A percentile compares a stretch with the other conserved stretches of the same genome.
Evolutionary conservation across 1,140 invertebrate species (phyloP).

Genomic region (Coptotermes formosanus): DNA sequence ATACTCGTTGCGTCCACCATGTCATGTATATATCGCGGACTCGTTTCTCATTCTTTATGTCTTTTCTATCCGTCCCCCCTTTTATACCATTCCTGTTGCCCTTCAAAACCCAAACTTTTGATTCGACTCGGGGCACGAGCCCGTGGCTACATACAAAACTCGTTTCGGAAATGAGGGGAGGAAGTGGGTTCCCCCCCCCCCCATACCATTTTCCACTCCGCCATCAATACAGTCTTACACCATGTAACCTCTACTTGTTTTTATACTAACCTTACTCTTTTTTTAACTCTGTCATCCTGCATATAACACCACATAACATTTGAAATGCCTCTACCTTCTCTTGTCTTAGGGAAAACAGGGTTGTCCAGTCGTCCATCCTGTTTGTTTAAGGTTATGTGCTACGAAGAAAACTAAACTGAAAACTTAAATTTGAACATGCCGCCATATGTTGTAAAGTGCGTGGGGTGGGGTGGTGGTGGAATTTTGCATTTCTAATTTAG

Average conservation of each 20-base stretch:
- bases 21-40: slow-evolving; percentile 1
- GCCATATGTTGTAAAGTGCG: too few relatives aligned
- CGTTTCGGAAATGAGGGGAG: background rate
- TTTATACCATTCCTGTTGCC: background rate
- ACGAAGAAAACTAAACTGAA: background rate
- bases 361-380: background rate
- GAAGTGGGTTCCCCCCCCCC: background rate
- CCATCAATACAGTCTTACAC: background rate
- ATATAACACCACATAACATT: slow-evolving; percentile 11
- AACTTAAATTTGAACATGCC: background rate
- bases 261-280: background rate
- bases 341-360: background rate
- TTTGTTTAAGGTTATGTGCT: background rate
- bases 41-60: background rate
- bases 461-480: too few relatives aligned
- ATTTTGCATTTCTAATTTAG: too few relatives aligned
- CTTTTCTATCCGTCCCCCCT: background rate
- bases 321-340: background rate
- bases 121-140: background rate
- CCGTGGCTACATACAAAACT: slow-evolving; percentile 15
- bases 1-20: background rate
- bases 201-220: background rate
- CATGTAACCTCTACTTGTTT: slow-evolving; percentile 7
- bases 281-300: background rate
- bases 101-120: background rate